Evolutionary conservation across 2,888 invertebrate genomes (phyloP), one percentile per base, ranked within the genome.

Genomic region (Geotrupes spiniger): DNA sequence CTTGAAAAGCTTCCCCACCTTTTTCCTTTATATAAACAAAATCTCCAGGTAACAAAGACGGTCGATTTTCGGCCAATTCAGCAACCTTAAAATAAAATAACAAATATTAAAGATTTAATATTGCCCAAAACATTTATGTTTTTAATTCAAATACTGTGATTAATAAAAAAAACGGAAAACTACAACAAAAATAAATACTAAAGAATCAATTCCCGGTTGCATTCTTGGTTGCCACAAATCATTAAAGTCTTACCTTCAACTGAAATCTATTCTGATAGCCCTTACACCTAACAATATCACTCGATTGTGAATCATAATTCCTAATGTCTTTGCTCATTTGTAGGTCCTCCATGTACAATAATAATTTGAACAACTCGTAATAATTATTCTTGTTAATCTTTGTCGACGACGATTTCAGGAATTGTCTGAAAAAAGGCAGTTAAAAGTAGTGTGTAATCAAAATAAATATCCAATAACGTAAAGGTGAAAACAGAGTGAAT

Each of bases 31-130:
- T 50, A 36, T 56, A 62, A 14, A 71, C 63, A 12, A 56, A 51
- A 52, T 72, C 71, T 37, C 64, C 60, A 27, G 56, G 53, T 8
- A 70, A 39, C 25, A 71, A 46, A 12, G 70, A 71, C 1, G 72
- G 72, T 15, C 71, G 59, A 12, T 64, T 61, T 58, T 72, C 72
- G 2, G 68, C 65, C 27, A 72, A 53, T 12, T 66, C 69, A 25
- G 71, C 66, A 14, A 72, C 69, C 67, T 70, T 43, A 38, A 37
- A 51, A n/a, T n/a, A n/a, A n/a, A n/a, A n/a, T n/a, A n/a, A n/a
- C n/a, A n/a, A n/a, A n/a, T n/a, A n/a, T n/a, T n/a, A n/a, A n/a
- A n/a, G 8, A 27, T 42, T 29, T 45, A 2, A 37, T 5, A 15
- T 15, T 17, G 25, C 6, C 14, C 6, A 2, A 37, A 21, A 17